Conservation (phyloP, 2,888 invertebrate species). For the Sarcophaga caerulescens region DNA sequence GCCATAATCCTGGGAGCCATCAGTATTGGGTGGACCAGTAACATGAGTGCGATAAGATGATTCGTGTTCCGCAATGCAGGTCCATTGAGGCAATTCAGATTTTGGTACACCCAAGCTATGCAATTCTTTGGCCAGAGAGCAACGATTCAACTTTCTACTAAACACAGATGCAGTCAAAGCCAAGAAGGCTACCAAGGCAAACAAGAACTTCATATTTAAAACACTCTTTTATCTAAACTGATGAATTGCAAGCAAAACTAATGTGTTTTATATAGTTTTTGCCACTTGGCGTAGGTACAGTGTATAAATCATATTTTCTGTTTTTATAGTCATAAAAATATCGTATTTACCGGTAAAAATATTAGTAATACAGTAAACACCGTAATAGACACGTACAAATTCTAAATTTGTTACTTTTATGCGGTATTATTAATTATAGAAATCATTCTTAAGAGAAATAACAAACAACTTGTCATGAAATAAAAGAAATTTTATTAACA, state of each 20-base stretch:
- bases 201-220: conserved; percentile 50
- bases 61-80: conserved; percentile 75
- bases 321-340: too few species aligned
- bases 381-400: too few species aligned
- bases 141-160: conserved; percentile 72
- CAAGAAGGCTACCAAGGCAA: conserved; percentile 27
- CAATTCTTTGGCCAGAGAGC: conserved; percentile 74
- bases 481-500: too few species aligned
- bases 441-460: too few species aligned
- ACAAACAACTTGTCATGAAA: too few species aligned
- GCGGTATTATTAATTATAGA: too few species aligned
- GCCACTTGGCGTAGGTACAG: too few species aligned
- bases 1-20: conserved; percentile 80
- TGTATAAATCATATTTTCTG: too few species aligned
- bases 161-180: conserved; percentile 55
- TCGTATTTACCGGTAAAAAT: too few species aligned
- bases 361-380: too few species aligned
- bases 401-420: too few species aligned
- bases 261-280: too few species aligned
- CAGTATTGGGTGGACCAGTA: conserved; percentile 80
- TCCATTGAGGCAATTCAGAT: conserved; percentile 73
- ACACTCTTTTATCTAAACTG: background rate
- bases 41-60: conserved; percentile 79
- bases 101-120: conserved; percentile 73
- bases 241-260: background rate